A percentile compares a stretch with the other conserved stretches of the same genome.
Conservation (phyloP, 2,797 vertebrate species). For the Chaunax sp. region DNA sequence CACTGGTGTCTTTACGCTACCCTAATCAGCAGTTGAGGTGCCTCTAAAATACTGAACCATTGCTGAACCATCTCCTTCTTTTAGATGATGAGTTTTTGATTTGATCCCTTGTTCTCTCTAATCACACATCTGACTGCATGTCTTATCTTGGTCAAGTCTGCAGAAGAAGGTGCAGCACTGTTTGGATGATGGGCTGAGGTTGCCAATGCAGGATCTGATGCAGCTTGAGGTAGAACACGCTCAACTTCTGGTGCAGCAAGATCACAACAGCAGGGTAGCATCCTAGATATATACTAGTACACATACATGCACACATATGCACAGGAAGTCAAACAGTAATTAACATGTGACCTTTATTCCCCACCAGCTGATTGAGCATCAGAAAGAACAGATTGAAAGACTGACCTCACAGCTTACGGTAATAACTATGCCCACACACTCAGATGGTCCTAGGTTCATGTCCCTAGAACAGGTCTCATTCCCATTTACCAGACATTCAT, state of each 20-base stretch:
- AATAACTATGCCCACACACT: constrained; percentile 44
- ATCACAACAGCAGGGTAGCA: constrained; percentile 87
- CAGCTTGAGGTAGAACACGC: constrained; percentile 92
- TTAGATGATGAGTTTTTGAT: too few species aligned
- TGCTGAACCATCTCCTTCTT: too few species aligned
- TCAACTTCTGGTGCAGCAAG: constrained; percentile 87
- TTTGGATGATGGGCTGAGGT: constrained; percentile 92
- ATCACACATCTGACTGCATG: too few species aligned
- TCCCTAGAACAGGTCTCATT: not conserved
- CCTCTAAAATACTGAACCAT: too few species aligned
- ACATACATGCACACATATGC: not conserved
- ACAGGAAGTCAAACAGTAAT: not conserved
- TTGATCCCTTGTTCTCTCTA: not conserved
- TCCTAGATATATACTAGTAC: not conserved
- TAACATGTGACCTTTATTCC: constrained; percentile 4
- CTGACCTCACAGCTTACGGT: constrained; percentile 89
- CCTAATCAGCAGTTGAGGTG: too few species aligned
- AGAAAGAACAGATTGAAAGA: constrained; percentile 89
- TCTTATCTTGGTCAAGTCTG: constrained; percentile 77
- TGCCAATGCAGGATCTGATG: constrained; percentile 93
- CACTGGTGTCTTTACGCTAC: not conserved
- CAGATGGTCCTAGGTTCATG: too few species aligned
- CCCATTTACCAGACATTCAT: not conserved
- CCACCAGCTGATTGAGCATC: constrained; percentile 88
- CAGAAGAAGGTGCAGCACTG: constrained; percentile 96